Evolutionary conservation across 2,888 invertebrate genomes (phyloP).

Genomic region (Eupithecia pulchellata): DNA sequence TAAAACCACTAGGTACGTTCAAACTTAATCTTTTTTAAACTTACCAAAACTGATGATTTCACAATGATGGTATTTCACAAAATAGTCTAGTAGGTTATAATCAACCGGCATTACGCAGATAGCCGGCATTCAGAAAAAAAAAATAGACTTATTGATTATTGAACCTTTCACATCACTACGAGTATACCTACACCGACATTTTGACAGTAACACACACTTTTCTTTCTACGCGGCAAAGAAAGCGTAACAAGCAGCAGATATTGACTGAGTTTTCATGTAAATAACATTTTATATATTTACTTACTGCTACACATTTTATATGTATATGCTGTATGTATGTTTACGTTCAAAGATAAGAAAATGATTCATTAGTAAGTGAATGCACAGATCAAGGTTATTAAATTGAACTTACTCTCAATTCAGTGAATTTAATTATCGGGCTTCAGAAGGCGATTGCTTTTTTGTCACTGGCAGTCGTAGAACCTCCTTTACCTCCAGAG

Average conservation of each 20-base stretch:
- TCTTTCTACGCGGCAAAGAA: conserved; percentile 1
- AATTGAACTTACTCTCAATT: conserved; percentile 17
- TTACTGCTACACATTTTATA: too few species aligned
- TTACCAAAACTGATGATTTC: background rate
- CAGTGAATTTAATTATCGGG: background rate
- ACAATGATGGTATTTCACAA: background rate
- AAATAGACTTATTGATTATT: background rate
- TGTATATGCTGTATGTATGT: conserved; percentile 12
- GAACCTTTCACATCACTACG: background rate
- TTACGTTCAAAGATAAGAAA: conserved; percentile 34
- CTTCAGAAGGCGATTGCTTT: background rate
- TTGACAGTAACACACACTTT: background rate
- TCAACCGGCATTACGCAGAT: background rate
- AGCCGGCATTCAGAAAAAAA: too few species aligned
- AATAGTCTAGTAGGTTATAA: background rate
- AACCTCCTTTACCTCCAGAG: background rate
- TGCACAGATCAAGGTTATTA: conserved; percentile 31
- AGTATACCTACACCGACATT: background rate
- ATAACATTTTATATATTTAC: conserved; percentile 12
- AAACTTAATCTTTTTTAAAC: too few species aligned
- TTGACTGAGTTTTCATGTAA: conserved; percentile 19
- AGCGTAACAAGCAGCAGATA: conserved; percentile 5
- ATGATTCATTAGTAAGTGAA: conserved; percentile 37
- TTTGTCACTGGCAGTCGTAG: background rate
- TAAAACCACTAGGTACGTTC: too few species aligned